A percentile compares a stretch with the other conserved stretches of the same genome.
phyloP scores from a whole-genome alignment of 2,797 vertebrate species.

The Microtus obscurus region DNA sequence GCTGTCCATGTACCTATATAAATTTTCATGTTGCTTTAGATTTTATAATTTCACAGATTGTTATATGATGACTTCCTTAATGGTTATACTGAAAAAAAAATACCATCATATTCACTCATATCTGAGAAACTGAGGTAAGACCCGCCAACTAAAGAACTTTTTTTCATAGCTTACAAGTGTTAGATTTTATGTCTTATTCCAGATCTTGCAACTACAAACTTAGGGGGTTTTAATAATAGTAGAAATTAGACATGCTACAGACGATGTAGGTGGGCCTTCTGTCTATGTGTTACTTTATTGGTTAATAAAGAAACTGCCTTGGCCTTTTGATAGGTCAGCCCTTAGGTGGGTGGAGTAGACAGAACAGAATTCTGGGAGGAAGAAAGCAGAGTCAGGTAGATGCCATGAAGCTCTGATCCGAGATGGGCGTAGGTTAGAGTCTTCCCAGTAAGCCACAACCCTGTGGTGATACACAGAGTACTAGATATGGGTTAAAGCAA shows the following conservation, averaged over 20 bases:
- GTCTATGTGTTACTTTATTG: too few species aligned
- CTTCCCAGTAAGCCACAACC: too few species aligned
- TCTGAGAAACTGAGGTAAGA: not conserved
- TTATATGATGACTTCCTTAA: not conserved
- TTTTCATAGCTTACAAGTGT: not conserved
- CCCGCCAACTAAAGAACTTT: not conserved
- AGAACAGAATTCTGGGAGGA: too few species aligned
- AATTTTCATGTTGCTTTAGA: not conserved
- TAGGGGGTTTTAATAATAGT: not conserved
- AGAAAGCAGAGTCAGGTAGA: too few species aligned
- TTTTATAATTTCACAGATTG: not conserved
- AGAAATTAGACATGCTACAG: not conserved
- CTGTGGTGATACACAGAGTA: too few species aligned
- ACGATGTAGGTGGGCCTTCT: too few species aligned
- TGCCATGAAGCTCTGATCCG: too few species aligned
- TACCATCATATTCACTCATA: not conserved
- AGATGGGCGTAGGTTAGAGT: too few species aligned
- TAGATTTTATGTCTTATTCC: conserved; percentile 1
- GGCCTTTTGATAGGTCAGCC: too few species aligned
- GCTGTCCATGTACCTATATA: not conserved
- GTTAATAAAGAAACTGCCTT: too few species aligned
- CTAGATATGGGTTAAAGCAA: too few species aligned
- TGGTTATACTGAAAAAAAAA: not conserved
- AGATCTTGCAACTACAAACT: not conserved
- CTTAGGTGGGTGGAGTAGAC: too few species aligned